Evolutionary conservation across 2,113 vertebrate species (phyloP), one percentile per base, ranked within the genome.

Genomic region (Rhizomys pruinosus): DNA sequence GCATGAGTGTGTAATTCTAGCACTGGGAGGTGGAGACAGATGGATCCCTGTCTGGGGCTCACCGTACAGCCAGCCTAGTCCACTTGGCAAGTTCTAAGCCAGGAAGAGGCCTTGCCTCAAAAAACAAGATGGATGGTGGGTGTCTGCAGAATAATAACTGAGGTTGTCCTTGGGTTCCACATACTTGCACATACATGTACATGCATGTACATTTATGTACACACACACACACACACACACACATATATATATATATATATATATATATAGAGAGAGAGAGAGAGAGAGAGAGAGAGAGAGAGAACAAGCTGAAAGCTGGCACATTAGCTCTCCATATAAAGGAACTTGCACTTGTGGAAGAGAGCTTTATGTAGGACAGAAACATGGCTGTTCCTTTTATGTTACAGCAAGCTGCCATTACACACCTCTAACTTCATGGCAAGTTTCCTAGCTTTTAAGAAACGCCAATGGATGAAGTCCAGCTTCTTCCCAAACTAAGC

Each of bases 391-490:
- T 52, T 52, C 47, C 11, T 52, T 52, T 79, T 42, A 29, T 5
- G 1, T 59, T 39, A 81, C 34, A 61, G 42, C 44, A 66, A 84
- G 52, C 19, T 7, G 5, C 44, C 32, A 27, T 39, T 73, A 29
- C 32, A 9, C n/a, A 17, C 37, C 25, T 72, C 22, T 52, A 79
- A 59, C 34, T 69, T 74, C 78, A 55, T 42, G 77, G 32, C 42
- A 10, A 47, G 79, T 82, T 90, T 39, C 88, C 57, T 34, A 89
- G 73, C 0, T 11, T 92, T 57, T 71, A 66, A 94, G 94, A 94
- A 81, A 94, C n/a, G 84, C 7, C 17, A 47, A 63, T 27, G 32
- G 44, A 42, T 66, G 52, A 39, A 61, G 29, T 27, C 20, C 64
- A 80, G 59, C 52, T 55, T 74, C 37, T 66, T 81, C 79, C 66